Base-by-base conservation (phyloP, 1,140 invertebrate genomes). In the Musca vetustissima region DNA sequence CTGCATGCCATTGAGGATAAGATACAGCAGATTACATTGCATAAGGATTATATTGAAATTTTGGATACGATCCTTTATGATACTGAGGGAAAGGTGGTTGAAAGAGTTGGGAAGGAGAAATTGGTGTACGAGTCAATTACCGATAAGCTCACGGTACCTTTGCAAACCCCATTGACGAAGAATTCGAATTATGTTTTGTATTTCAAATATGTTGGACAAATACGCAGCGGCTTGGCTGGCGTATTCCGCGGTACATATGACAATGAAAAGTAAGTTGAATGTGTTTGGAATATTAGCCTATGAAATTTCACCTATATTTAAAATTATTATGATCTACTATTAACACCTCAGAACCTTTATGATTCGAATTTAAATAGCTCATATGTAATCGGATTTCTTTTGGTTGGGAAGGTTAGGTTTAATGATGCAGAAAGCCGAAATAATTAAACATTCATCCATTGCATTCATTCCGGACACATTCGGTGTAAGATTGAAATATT, bases 1-100 rank as follows among this genome's bases (percentile, higher is more conserved):
- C 75, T 87, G 25, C 73, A 72, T 11, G 77, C 83, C 2, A 70
- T 68, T 1, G 36, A 71, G 3, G 14, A 66, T 0, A 74, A 74
- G 47, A 77, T 83, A 0, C 74, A 70, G 2, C 71, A 75, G 69
- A 86, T 95, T 25, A 89, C 87, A 1, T 72, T 94, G 0, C 91
- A 94, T 74, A 84, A 85, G 0, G 84, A 88, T 15, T 66, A 68
- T 0, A 69, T 80, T 0, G 59, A 72, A 7, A 74, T 80, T 47
- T 28, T 36, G 6, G 50, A 36, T 0, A 70, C 67, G 49, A 19
- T 36, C 28, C 59, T 80, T 1, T 66, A 75, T 14, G 67, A 73
- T 47, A 55, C 28, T 0, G 25, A 61, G 1, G 73, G 47, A 17
- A 0, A 8, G 14, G 1, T 59, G 11, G 17, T 48, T 32, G 17